phyloP scores from a whole-genome alignment of 2,797 vertebrate species.

The Parauchenoglanis ngamensis region DNA sequence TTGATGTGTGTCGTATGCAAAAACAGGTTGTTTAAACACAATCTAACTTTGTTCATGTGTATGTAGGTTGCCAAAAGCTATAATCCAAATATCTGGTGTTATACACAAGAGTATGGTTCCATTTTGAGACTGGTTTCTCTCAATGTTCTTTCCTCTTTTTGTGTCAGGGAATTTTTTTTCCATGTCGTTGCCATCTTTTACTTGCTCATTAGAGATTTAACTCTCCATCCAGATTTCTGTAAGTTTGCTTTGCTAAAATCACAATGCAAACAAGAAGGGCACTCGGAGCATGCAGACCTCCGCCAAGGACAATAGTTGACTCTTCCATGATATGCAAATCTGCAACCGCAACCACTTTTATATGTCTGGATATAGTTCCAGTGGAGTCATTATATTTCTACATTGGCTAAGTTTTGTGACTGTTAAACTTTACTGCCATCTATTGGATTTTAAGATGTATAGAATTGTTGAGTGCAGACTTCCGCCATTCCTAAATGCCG shows the following conservation, averaged over 20 bases:
- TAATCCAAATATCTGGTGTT: not conserved
- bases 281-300: too few relatives aligned
- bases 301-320: too few relatives aligned
- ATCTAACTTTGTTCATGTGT: not conserved
- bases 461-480: too few relatives aligned
- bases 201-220: not conserved
- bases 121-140: not conserved
- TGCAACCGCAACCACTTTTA: too few relatives aligned
- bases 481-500: too few relatives aligned
- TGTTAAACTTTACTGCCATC: too few relatives aligned
- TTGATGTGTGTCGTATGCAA: not conserved
- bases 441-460: too few relatives aligned
- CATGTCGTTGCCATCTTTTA: not conserved
- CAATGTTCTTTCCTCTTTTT: not conserved
- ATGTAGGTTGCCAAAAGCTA: not conserved
- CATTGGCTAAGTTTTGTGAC: too few relatives aligned
- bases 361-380: too few relatives aligned
- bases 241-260: not conserved
- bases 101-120: not conserved
- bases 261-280: not conserved
- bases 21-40: not conserved
- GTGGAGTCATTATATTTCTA: too few relatives aligned
- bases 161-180: not conserved
- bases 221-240: not conserved
- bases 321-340: too few relatives aligned